Conservation (phyloP, 64 coral and sea anemone genomes). For the Actinia equina region DNA sequence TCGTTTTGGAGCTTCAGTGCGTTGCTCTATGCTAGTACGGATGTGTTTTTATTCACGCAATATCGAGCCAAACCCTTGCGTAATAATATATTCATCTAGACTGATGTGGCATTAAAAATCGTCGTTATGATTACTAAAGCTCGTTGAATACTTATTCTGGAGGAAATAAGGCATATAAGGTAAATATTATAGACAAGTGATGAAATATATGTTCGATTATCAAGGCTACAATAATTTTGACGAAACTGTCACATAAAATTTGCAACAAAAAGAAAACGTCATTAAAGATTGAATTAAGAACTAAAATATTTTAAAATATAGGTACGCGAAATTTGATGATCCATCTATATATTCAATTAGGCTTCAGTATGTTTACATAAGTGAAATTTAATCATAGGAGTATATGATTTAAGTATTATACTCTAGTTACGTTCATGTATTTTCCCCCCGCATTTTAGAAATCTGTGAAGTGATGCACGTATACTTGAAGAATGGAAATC, state of each 20-base stretch:
- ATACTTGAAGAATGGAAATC: slow-evolving; percentile 72
- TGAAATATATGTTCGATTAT: not conserved
- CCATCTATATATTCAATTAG: not conserved
- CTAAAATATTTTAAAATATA: too few relatives aligned
- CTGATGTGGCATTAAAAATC: too few relatives aligned
- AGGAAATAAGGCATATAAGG: not conserved
- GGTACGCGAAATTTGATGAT: too few relatives aligned
- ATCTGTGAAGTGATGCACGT: slow-evolving; percentile 63
- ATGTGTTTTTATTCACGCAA: not conserved
- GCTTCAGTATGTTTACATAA: not conserved
- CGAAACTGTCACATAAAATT: too few relatives aligned
- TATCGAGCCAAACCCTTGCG: not conserved
- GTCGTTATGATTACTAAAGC: not conserved
- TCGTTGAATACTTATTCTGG: not conserved
- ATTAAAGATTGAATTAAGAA: too few relatives aligned
- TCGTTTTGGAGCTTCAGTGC: not conserved
- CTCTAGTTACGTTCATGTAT: not conserved
- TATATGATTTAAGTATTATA: not conserved
- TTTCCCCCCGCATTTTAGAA: not conserved
- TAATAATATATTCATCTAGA: not conserved
- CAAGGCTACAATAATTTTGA: not conserved
- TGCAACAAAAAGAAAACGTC: too few relatives aligned
- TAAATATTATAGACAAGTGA: not conserved
- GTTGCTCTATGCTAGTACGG: not conserved
- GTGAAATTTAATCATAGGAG: not conserved